Conservation (phyloP, 2,113 vertebrate genomes). For the Anguilla rostrata region DNA sequence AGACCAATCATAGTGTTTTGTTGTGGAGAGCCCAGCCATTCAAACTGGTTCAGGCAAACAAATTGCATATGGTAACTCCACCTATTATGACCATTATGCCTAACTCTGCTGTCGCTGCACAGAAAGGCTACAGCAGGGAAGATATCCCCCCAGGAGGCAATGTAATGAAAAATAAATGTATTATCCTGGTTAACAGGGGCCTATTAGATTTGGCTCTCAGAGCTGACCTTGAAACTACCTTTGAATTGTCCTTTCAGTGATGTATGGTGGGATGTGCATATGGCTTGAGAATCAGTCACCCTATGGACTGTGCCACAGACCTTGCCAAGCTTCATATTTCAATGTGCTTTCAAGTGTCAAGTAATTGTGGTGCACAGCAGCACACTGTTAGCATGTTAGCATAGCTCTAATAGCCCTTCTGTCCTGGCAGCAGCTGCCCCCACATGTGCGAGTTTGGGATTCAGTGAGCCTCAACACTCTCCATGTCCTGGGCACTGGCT, state of each 20-base stretch:
- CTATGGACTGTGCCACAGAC: background rate
- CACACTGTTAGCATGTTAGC: background rate
- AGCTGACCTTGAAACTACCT: background rate
- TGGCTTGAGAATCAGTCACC: too few relatives aligned
- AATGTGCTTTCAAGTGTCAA: background rate
- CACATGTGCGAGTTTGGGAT: conserved; percentile 97
- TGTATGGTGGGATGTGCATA: background rate
- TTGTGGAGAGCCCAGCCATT: too few relatives aligned
- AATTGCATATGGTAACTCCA: too few relatives aligned
- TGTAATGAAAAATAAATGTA: background rate
- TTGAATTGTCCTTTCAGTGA: background rate
- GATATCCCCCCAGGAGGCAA: background rate
- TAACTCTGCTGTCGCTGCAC: too few relatives aligned
- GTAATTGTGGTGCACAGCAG: background rate
- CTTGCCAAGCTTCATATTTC: background rate
- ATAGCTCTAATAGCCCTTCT: conserved; percentile 26
- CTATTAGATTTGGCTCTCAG: background rate
- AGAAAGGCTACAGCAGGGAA: too few relatives aligned
- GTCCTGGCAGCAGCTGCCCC: conserved; percentile 79
- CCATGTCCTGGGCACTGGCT: conserved; percentile 88
- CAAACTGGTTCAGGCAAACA: too few relatives aligned
- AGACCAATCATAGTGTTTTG: too few relatives aligned
- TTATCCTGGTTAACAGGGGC: background rate
- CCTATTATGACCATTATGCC: too few relatives aligned
- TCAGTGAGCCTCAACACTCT: conserved; percentile 94